These are phyloP conservation scores for Pluvialis apricaria DNA, from an alignment of 2,113 vertebrate species.

Conservation along the genomic window DNA sequence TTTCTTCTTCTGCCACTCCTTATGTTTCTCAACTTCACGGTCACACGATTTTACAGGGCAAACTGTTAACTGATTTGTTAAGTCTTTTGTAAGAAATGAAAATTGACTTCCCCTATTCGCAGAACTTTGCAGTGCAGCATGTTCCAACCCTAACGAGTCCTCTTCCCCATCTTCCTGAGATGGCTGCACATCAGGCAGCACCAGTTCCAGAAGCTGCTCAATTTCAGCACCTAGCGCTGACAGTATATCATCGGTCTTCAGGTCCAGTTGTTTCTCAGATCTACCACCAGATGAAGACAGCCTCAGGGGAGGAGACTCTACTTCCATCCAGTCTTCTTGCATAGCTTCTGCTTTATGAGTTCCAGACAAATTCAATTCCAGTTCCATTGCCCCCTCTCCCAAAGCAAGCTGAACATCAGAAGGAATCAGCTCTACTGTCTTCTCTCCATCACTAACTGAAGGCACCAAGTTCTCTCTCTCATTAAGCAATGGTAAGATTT, in stretches of 20 bases:
- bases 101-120: neutral
- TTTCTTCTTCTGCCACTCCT: neutral
- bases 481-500: neutral
- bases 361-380: constrained; percentile 10
- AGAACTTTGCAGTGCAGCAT: neutral
- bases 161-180: neutral
- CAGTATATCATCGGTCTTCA: neutral
- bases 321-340: neutral
- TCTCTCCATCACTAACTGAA: neutral
- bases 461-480: neutral
- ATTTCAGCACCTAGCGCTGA: neutral
- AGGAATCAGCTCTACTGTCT: neutral
- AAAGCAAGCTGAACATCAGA: neutral
- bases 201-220: neutral
- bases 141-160: neutral
- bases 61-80: neutral
- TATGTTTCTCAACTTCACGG: neutral
- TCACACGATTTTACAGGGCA: neutral
- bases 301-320: neutral
- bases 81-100: neutral
- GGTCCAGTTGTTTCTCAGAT: neutral
- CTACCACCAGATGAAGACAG: neutral
- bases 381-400: neutral
- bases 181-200: neutral
- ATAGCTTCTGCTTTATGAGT: neutral